phyloP scores from a whole-genome alignment of 2,113 vertebrate genomes.

The Channa argus region DNA sequence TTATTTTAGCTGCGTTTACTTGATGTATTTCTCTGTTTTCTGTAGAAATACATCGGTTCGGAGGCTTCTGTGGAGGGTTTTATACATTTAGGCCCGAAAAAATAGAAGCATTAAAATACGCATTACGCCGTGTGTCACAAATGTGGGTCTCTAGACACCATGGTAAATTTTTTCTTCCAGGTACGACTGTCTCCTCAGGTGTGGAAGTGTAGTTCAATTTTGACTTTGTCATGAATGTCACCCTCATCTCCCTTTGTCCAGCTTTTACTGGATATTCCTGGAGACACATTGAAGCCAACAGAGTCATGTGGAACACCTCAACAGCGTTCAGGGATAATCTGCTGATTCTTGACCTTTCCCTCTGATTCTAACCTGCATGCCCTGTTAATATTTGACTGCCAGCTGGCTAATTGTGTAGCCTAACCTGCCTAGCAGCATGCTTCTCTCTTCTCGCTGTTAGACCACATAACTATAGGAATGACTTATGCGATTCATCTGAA shows the following conservation, averaged over 20 bases:
- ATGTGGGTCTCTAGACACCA: no score
- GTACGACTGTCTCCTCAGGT: slow-evolving; percentile 10
- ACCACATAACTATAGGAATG: not conserved
- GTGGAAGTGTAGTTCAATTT: slow-evolving; percentile 8
- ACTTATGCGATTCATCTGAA: not conserved
- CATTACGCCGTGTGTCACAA: no score
- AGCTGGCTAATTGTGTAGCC: slow-evolving; percentile 12
- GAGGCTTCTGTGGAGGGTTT: no score
- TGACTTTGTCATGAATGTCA: not conserved
- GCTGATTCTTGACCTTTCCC: slow-evolving; percentile 2
- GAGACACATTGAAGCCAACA: not conserved
- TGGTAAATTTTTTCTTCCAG: not conserved
- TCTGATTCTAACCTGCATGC: not conserved
- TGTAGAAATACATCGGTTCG: no score
- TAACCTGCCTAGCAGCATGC: slow-evolving; percentile 3
- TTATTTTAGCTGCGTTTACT: no score
- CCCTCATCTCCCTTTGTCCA: no score
- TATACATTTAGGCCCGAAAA: no score
- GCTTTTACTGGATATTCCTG: slow-evolving; percentile 5
- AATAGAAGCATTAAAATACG: no score
- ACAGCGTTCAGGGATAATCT: not conserved
- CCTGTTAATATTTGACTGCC: not conserved
- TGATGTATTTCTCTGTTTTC: no score
- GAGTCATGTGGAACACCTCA: no score
- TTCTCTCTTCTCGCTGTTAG: not conserved